These are phyloP conservation scores for Temnopleurus reevesii DNA, from an alignment of 53 echinoderm and acorn worm genomes.

Conservation along the genomic window DNA sequence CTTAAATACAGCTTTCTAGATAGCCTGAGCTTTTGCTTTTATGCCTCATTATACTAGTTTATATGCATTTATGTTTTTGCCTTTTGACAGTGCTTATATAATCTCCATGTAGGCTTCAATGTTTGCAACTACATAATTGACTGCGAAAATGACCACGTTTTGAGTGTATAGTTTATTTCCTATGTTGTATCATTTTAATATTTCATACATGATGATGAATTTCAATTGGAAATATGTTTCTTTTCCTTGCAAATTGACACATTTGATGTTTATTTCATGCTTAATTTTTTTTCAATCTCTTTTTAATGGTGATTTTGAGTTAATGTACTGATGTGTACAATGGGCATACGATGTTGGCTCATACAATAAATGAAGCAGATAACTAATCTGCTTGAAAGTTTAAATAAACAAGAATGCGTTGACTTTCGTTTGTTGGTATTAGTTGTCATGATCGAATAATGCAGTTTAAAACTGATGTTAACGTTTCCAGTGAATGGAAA, in stretches of 20 bases:
- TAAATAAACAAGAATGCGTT: too few relatives aligned
- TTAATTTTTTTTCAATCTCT: background rate
- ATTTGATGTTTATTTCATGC: slow-evolving; percentile 2
- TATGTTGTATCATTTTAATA: background rate
- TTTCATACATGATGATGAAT: background rate
- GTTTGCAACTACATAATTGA: slow-evolving; percentile 12
- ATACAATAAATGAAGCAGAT: slow-evolving; percentile 43
- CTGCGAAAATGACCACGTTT: too few relatives aligned
- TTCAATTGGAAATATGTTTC: background rate
- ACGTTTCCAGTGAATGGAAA: too few relatives aligned
- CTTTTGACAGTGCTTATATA: background rate
- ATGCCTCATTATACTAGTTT: background rate
- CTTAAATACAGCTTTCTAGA: background rate
- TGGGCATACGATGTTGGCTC: slow-evolving; percentile 54
- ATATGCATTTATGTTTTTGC: background rate
- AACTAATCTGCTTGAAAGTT: slow-evolving; percentile 11
- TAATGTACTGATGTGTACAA: slow-evolving; percentile 48
- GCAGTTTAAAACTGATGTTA: too few relatives aligned
- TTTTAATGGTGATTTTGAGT: slow-evolving; percentile 20
- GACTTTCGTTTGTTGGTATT: too few relatives aligned
- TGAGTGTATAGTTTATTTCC: background rate
- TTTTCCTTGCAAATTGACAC: slow-evolving; percentile 14
- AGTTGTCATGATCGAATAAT: too few relatives aligned
- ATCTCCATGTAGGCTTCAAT: background rate
- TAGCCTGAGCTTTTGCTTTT: background rate